Percentiles rank a stretch among this genome's conserved stretches.
phyloP scores from a whole-genome alignment of 30 jellyfish, hydroid and myxozoan genomes.

The Catostylus mosaicus region DNA sequence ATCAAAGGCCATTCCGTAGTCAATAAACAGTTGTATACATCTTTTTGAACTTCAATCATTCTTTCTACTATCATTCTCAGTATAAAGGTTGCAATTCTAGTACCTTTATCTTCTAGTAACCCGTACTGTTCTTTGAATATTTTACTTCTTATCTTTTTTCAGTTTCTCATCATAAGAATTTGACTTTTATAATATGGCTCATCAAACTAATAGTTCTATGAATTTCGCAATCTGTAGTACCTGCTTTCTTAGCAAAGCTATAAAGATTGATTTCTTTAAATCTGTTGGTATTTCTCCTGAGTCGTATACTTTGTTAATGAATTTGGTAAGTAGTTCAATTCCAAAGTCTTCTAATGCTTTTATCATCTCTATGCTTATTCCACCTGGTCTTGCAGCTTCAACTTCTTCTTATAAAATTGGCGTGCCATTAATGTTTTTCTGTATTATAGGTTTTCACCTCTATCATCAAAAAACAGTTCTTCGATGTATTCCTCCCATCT shows the following conservation, averaged over 20 bases:
- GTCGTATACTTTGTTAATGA: conserved; percentile 21
- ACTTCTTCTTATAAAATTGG: conserved; percentile 1
- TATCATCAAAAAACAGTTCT: conserved; percentile 40
- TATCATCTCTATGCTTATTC: background rate
- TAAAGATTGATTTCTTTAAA: background rate
- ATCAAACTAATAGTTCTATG: conserved; percentile 25
- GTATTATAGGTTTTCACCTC: conserved; percentile 33
- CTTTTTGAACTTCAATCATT: background rate
- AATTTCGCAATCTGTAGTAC: conserved; percentile 11
- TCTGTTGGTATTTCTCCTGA: background rate
- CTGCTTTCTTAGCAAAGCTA: background rate
- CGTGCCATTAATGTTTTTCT: conserved; percentile 1
- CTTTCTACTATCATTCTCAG: background rate
- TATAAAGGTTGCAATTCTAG: conserved; percentile 7
- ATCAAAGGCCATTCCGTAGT: background rate
- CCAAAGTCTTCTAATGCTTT: conserved; percentile 32
- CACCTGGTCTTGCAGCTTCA: background rate
- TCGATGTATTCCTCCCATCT: conserved; percentile 64
- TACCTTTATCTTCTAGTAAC: background rate
- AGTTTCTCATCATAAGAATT: background rate
- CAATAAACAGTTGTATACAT: background rate
- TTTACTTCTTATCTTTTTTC: background rate
- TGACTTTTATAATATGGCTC: background rate
- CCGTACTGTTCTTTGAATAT: background rate
- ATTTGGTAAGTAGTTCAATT: background rate